Evolutionary conservation across 2,797 vertebrate species (phyloP).

Genomic region (Pangasius mekongensis): DNA sequence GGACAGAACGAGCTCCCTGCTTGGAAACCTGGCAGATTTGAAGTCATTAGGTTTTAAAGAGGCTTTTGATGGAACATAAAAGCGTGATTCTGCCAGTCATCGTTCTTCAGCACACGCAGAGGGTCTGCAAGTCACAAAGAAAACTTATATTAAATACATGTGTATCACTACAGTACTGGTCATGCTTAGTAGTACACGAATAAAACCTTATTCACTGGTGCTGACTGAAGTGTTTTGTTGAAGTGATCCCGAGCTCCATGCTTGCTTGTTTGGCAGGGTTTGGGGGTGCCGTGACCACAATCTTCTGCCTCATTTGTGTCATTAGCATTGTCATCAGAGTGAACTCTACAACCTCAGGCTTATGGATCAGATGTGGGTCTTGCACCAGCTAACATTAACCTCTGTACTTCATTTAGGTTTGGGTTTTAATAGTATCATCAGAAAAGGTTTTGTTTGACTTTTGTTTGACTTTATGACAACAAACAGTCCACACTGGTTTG

Average conservation of each 20-base stretch:
- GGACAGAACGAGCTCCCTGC: background rate
- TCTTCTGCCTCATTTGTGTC: background rate
- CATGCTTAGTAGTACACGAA: background rate
- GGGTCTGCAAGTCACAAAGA: conserved; percentile 18
- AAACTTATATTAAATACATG: conserved; percentile 11
- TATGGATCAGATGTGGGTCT: background rate
- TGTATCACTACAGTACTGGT: background rate
- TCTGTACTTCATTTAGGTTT: background rate
- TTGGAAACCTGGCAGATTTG: background rate
- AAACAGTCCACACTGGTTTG: background rate
- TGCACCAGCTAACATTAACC: background rate
- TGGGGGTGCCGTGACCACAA: background rate
- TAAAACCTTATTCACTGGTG: background rate
- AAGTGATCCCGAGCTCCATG: background rate
- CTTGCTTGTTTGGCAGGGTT: background rate
- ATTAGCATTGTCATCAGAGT: background rate
- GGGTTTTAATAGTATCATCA: background rate
- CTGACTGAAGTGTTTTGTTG: background rate
- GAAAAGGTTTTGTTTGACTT: background rate
- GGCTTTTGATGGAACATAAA: conserved; percentile 29
- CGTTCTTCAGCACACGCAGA: conserved; percentile 12
- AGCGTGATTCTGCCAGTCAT: background rate
- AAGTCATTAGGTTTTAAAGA: conserved; percentile 5
- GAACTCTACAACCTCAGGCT: background rate
- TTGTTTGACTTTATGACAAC: background rate